Percentiles rank a stretch among this genome's conserved stretches.
These are phyloP conservation scores for Onychostoma macrolepis DNA, from an alignment of 2,113 vertebrate species.

Conservation along the genomic window DNA sequence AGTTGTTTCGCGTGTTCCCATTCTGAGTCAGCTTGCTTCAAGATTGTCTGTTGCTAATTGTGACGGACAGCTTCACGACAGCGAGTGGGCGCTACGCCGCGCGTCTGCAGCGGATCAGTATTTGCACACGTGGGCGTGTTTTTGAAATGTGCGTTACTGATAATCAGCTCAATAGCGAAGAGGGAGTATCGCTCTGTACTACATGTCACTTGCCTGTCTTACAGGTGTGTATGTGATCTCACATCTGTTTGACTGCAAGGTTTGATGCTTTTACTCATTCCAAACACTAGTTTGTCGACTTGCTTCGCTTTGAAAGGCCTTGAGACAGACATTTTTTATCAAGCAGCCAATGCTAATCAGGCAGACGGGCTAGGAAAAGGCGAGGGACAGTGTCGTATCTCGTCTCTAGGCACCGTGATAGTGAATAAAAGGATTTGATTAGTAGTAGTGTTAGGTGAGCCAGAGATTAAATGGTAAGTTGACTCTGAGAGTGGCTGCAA, in stretches of 20 bases:
- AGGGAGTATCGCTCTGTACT: not conserved
- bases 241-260: slow-evolving; percentile 2
- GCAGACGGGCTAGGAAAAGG: slow-evolving; percentile 6
- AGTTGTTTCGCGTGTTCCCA: not conserved
- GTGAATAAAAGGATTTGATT: slow-evolving; percentile 47
- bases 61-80: slow-evolving; percentile 23
- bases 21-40: slow-evolving; percentile 2
- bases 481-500: slow-evolving; percentile 36
- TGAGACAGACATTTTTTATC: not conserved
- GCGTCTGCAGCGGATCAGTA: not conserved
- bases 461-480: slow-evolving; percentile 50
- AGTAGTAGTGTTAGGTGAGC: slow-evolving; percentile 44
- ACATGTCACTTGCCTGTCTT: not conserved
- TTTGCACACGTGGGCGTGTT: not conserved
- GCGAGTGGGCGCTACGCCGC: slow-evolving; percentile 2
- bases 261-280: not conserved
- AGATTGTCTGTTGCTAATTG: slow-evolving; percentile 29
- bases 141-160: slow-evolving; percentile 16
- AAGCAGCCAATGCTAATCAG: slow-evolving; percentile 20
- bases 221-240: not conserved
- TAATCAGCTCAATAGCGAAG: slow-evolving; percentile 25
- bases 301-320: not conserved
- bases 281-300: not conserved
- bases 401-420: slow-evolving; percentile 4
- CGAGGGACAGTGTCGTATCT: not conserved